These are phyloP conservation scores for Apogon talboti DNA, from an alignment of 2,797 vertebrate species.

Conservation along the genomic window DNA sequence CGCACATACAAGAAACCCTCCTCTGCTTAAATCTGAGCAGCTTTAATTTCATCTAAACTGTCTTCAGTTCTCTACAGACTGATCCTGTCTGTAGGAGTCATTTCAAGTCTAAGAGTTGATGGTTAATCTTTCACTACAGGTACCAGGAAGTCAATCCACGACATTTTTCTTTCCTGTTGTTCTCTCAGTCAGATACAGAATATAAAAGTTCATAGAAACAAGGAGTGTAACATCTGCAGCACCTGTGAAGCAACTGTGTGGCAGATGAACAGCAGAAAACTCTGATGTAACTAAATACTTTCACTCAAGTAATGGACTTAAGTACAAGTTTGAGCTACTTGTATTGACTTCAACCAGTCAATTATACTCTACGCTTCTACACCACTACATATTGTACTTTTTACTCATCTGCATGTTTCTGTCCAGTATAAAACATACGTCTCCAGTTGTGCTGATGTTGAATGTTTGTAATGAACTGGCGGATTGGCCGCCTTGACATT, in stretches of 20 bases:
- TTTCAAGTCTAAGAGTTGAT: constrained; percentile 22
- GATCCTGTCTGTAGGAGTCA: neutral
- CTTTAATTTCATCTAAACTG: constrained; percentile 18
- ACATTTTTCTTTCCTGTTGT: constrained; percentile 13
- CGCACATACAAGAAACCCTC: neutral
- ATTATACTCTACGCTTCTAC: too few species aligned
- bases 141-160: constrained; percentile 52
- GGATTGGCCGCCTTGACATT: too few species aligned
- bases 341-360: too few species aligned
- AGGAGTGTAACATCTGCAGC: neutral
- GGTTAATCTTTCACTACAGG: constrained; percentile 69
- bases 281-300: too few species aligned
- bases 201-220: constrained; percentile 8
- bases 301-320: too few species aligned
- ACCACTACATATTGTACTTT: too few species aligned
- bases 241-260: too few species aligned
- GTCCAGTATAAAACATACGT: too few species aligned
- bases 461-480: too few species aligned
- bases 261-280: neutral
- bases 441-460: too few species aligned
- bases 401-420: too few species aligned
- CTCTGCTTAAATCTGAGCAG: constrained; percentile 19
- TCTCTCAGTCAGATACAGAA: neutral
- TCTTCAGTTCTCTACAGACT: neutral
- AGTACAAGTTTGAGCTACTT: too few species aligned